phyloP scores from a whole-genome alignment of 2,797 vertebrate genomes.

The Phylloscopus collybita region DNA sequence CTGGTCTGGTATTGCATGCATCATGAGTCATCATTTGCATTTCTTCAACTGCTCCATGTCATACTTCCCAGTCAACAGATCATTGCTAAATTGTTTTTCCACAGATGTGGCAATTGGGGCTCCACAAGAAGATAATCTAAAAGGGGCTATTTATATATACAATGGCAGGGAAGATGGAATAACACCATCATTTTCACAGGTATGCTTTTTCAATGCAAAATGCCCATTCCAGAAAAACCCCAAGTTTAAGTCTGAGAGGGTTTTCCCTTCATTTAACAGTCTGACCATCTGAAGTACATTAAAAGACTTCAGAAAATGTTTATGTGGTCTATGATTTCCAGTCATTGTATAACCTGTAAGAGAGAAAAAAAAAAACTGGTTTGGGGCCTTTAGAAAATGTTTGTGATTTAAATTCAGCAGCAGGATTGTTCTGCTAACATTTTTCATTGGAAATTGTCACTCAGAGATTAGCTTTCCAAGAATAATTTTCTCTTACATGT shows the following conservation, averaged over 20 bases:
- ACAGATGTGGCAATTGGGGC: conserved; percentile 94
- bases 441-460: background rate
- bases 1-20: background rate
- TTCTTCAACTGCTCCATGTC: background rate
- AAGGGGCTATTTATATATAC: conserved; percentile 94
- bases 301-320: background rate
- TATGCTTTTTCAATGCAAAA: conserved; percentile 55
- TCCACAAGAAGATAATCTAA: conserved; percentile 92
- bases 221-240: background rate
- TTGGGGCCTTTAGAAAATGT: background rate
- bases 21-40: background rate
- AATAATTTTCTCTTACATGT: background rate
- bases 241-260: background rate
- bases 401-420: background rate
- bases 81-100: background rate
- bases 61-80: background rate
- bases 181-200: conserved; percentile 88
- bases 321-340: background rate
- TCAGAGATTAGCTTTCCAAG: background rate
- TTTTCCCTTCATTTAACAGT: background rate
- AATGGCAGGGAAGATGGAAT: conserved; percentile 91
- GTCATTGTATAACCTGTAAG: background rate
- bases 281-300: background rate
- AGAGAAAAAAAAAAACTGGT: background rate
- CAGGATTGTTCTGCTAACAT: background rate